Conservation (phyloP, 2,888 invertebrate species). For the Rotaria socialis region DNA sequence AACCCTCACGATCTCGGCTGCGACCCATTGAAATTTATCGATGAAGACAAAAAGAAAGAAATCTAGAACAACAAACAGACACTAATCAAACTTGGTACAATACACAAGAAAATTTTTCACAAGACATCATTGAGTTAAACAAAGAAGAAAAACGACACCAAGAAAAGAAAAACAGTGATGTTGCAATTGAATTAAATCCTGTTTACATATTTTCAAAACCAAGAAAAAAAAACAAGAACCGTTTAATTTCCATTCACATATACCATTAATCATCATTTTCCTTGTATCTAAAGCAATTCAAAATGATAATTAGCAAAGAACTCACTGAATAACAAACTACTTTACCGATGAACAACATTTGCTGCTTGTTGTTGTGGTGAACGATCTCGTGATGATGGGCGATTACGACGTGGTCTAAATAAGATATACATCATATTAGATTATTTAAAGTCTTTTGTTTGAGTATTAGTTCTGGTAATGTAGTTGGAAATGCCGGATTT, state of each 20-base stretch:
- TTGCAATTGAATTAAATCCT: background rate
- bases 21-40: background rate
- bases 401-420: constrained; percentile 2
- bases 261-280: background rate
- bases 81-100: constrained; percentile 29
- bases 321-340: background rate
- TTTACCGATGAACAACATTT: background rate
- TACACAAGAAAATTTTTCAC: background rate
- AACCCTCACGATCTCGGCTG: constrained; percentile 15
- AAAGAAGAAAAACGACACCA: background rate
- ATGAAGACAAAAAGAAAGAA: too few relatives aligned
- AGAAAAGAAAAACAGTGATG: background rate
- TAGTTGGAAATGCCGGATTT: too few relatives aligned
- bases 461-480: too few relatives aligned
- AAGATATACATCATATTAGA: background rate
- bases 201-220: background rate
- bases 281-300: background rate
- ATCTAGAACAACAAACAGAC: constrained; percentile 19
- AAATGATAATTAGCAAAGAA: background rate
- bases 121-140: constrained; percentile 23
- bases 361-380: constrained; percentile 7
- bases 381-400: background rate
- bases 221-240: background rate
- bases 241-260: background rate
- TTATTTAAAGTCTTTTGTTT: too few relatives aligned